Conservation (phyloP, 1,140 invertebrate species). For the Steinernema khuongi region DNA sequence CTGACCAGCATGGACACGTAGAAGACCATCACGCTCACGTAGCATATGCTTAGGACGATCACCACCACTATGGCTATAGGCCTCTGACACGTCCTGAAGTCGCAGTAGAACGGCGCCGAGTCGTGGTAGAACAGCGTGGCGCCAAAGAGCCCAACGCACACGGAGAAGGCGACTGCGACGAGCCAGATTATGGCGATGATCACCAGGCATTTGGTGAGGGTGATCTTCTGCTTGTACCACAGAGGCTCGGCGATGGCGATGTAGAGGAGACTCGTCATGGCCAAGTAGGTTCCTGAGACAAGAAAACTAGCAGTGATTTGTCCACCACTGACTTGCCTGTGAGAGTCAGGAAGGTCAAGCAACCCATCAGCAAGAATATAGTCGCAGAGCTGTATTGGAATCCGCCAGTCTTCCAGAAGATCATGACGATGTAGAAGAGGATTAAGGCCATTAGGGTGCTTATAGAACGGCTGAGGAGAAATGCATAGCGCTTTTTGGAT, state of each 20-base stretch:
- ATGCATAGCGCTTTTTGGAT: not conserved
- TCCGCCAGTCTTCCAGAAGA: slow-evolving; percentile 3
- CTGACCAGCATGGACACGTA: slow-evolving; percentile 3
- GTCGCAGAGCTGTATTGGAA: slow-evolving; percentile 8
- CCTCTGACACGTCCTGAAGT: not conserved
- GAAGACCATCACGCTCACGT: slow-evolving; percentile 3
- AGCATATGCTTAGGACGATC: not conserved
- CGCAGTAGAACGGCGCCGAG: slow-evolving; percentile 2
- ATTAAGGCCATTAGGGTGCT: slow-evolving; percentile 3
- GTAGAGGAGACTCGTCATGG: slow-evolving; percentile 9
- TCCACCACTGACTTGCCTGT: not conserved
- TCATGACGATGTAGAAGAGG: slow-evolving; percentile 12
- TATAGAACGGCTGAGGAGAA: not conserved
- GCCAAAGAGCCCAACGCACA: not conserved
- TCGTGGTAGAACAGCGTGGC: slow-evolving; percentile 7
- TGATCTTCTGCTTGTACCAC: not conserved
- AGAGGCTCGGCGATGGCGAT: not conserved
- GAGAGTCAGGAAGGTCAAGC: not conserved
- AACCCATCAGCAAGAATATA: not conserved
- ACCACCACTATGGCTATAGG: not conserved
- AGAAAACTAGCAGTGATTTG: not conserved
- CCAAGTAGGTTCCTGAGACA: not conserved
- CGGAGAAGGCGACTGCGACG: not conserved
- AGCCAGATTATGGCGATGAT: not conserved
- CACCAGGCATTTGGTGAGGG: not conserved